Conservation (phyloP, 2,888 invertebrate species). For the Hartigia nigra region DNA sequence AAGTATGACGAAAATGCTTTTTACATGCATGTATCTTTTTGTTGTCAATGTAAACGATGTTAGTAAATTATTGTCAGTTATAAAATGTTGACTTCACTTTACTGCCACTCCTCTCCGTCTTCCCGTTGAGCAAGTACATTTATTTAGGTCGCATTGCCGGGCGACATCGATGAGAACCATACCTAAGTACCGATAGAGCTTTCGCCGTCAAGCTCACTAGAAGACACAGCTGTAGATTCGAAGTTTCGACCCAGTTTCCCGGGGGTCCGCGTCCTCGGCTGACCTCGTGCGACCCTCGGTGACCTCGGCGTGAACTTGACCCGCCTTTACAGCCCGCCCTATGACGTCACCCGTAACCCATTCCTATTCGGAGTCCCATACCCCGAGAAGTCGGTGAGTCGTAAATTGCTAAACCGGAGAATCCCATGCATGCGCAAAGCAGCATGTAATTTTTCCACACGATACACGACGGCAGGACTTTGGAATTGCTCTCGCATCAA, state of each 20-base stretch:
- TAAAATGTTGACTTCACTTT: neutral
- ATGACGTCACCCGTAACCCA: conserved; percentile 22
- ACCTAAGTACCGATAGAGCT: neutral
- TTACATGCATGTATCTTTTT: neutral
- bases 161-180: neutral
- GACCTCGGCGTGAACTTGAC: conserved; percentile 34
- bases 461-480: conserved; percentile 15
- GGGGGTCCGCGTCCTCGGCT: conserved; percentile 6
- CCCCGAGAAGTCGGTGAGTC: conserved; percentile 9
- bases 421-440: conserved; percentile 2
- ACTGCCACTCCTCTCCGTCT: neutral
- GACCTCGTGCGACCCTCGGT: conserved; percentile 21
- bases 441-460: conserved; percentile 15
- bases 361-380: conserved; percentile 11
- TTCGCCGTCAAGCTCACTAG: neutral
- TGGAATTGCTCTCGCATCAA: conserved; percentile 7
- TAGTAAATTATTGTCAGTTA: neutral
- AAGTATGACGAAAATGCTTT: neutral
- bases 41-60: neutral
- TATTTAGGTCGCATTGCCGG: neutral
- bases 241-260: conserved; percentile 13
- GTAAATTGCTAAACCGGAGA: conserved; percentile 14
- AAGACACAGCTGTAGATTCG: neutral
- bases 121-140: neutral
- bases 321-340: conserved; percentile 19